Base-by-base conservation (phyloP, 2,888 invertebrate species). In the Cistogaster globosa region DNA sequence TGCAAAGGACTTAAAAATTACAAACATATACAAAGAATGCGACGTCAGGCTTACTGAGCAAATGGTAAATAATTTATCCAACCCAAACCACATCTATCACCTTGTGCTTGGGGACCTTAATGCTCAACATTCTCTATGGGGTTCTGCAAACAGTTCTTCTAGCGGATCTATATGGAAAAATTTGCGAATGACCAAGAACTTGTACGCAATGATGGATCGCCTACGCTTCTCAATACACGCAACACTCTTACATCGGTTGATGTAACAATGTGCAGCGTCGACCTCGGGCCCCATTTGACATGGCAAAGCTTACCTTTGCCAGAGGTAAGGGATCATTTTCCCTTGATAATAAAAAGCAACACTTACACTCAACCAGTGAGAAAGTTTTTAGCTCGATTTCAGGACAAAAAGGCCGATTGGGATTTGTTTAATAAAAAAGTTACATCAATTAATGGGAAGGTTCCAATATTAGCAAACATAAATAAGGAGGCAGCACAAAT, bases 1-100 rank as follows among this genome's bases (percentile, higher is more conserved):
- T 45, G 45, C 12, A 11, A 45, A 4, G 14, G 11, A 12, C 12
- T 12, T 45, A 45, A 11, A 45, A 45, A 58, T 32, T 9, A 16
- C 57, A 8, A 58, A 58, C n/a, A 36, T 58, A 32, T 32, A 57
- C 9, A 58, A 58, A 5, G 32, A 58, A 32, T 58, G 58, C 12
- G 58, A 58, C n/a, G 2, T 58, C 32, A 32, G 8, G 0, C 14
- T 32, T 3, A 32, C 32, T 32, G 0, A 16, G 3, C 9, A 26
- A 7, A 58, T 58, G 58, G 32, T 58, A 0, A 9, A 58, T n/a
- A 58, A 16, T 26, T 26, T 26, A 26, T 26, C 26, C 9, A 26
- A 8, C 16, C 16, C 6, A 7, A 8, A 32, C n/a, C 9, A n/a
- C 16, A 7, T 12, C 4, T 38, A 38, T 38, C 38, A 38, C 38